Evolutionary conservation across 2,888 invertebrate genomes (phyloP).

Genomic region (Sclerodermus sp.): DNA sequence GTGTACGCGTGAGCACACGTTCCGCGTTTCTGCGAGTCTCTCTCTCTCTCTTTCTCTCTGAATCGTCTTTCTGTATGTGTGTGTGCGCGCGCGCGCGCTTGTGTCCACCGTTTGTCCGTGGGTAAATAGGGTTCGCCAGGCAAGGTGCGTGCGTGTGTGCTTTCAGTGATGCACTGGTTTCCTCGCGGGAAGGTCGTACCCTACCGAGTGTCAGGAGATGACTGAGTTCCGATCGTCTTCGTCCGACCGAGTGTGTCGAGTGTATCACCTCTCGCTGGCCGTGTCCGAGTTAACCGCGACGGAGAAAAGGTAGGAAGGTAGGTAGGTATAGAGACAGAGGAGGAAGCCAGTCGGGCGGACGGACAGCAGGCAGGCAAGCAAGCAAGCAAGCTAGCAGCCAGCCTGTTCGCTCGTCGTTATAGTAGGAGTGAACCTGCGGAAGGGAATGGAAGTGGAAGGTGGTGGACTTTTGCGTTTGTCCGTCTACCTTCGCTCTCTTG

Average conservation of each 20-base stretch:
- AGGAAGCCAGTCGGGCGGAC: slow-evolving; percentile 29
- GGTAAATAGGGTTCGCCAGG: too few species aligned
- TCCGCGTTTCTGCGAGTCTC: too few species aligned
- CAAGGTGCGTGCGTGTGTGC: too few species aligned
- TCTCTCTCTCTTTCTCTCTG: too few species aligned
- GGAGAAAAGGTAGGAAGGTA: slow-evolving; percentile 38
- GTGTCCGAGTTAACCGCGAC: slow-evolving; percentile 43
- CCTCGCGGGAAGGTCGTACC: slow-evolving; percentile 37
- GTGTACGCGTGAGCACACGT: too few species aligned
- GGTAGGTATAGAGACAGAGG: slow-evolving; percentile 28
- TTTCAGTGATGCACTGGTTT: too few species aligned
- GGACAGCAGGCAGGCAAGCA: slow-evolving; percentile 18
- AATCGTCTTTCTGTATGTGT: too few species aligned
- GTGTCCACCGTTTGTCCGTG: too few species aligned
- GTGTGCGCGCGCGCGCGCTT: too few species aligned
- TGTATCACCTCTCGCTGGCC: slow-evolving; percentile 43
- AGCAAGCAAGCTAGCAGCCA: slow-evolving; percentile 31
- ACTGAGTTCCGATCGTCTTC: slow-evolving; percentile 38
- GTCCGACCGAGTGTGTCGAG: slow-evolving; percentile 30
- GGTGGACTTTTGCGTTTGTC: too few species aligned
- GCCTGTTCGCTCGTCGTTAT: slow-evolving; percentile 40
- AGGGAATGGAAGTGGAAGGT: slow-evolving; percentile 45
- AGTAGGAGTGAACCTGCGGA: slow-evolving; percentile 50
- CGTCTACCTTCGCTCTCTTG: too few species aligned
- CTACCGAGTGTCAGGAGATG: slow-evolving; percentile 52